phyloP scores from a whole-genome alignment of 2,797 vertebrate species.

The Capromys pilorides region DNA sequence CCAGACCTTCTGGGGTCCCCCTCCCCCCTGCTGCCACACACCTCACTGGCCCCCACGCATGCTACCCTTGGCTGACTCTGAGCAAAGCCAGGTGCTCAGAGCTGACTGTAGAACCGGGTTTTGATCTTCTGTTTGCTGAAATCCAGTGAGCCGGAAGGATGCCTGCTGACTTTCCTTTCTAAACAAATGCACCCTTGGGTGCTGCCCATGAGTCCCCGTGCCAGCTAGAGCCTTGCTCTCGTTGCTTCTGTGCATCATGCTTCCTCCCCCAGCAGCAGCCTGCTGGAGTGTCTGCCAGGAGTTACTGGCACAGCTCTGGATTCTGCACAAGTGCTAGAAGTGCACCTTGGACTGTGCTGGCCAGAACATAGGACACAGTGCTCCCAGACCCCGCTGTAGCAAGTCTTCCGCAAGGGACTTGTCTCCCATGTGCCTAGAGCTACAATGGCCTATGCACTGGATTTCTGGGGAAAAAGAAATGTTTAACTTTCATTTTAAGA shows the following conservation, averaged over 20 bases:
- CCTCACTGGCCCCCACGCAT: fast-evolving
- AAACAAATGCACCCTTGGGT: background rate
- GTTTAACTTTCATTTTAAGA: background rate
- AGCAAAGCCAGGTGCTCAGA: background rate
- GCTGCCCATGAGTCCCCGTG: background rate
- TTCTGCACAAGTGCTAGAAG: background rate
- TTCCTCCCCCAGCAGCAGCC: background rate
- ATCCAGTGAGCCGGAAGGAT: background rate
- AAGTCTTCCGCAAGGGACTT: background rate
- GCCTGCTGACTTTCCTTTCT: background rate
- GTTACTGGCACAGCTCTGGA: background rate
- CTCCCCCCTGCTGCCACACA: background rate
- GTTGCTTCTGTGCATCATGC: background rate
- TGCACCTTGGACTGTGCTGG: fast-evolving
- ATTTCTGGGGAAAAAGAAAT: background rate
- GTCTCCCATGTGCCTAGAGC: background rate
- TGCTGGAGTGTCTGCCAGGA: background rate
- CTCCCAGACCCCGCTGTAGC: background rate
- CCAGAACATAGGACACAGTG: fast-evolving
- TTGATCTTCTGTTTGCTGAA: background rate
- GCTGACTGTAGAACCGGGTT: background rate
- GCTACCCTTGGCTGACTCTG: background rate
- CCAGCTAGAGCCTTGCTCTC: background rate
- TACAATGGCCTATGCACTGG: background rate
- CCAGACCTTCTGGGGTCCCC: too few relatives aligned